These are phyloP conservation scores for Pelochelys cantorii DNA, from an alignment of 2,797 vertebrate species.

Conservation along the genomic window DNA sequence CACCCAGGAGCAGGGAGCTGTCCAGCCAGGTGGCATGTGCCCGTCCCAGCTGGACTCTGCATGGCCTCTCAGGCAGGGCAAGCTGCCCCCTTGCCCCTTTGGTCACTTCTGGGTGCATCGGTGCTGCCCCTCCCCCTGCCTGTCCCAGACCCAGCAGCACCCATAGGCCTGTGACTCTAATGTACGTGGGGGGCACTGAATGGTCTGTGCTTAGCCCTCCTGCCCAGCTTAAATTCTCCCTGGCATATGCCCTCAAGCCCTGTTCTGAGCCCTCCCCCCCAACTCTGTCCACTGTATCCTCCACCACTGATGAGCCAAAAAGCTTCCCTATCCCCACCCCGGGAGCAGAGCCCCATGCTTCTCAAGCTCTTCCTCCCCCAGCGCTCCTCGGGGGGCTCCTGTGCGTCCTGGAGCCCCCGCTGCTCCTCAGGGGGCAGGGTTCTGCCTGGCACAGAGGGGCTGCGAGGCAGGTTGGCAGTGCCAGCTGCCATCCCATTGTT, in stretches of 20 bases:
- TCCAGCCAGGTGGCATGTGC: not conserved
- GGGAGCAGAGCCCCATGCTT: no score
- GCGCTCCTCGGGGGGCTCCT: not conserved
- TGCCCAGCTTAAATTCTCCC: not conserved
- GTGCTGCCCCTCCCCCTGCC: not conserved
- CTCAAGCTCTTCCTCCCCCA: not conserved
- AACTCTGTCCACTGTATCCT: not conserved
- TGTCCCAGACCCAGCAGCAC: accelerated
- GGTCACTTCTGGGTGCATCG: not conserved
- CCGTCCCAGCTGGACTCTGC: not conserved
- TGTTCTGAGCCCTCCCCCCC: not conserved
- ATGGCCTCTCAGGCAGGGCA: not conserved
- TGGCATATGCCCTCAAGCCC: not conserved
- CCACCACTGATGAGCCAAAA: not conserved
- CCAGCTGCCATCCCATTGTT: not conserved
- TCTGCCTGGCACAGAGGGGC: not conserved
- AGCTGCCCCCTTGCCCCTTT: no score
- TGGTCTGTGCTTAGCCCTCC: not conserved
- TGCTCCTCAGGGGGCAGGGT: not conserved
- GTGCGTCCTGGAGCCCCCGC: no score
- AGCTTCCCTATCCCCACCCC: not conserved
- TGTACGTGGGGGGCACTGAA: no score
- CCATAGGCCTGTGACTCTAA: not conserved
- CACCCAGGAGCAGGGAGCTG: not conserved
- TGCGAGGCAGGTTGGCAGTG: not conserved